Evolutionary conservation across 2,113 vertebrate species (phyloP).

Genomic region (Protomyctophum bolini): DNA sequence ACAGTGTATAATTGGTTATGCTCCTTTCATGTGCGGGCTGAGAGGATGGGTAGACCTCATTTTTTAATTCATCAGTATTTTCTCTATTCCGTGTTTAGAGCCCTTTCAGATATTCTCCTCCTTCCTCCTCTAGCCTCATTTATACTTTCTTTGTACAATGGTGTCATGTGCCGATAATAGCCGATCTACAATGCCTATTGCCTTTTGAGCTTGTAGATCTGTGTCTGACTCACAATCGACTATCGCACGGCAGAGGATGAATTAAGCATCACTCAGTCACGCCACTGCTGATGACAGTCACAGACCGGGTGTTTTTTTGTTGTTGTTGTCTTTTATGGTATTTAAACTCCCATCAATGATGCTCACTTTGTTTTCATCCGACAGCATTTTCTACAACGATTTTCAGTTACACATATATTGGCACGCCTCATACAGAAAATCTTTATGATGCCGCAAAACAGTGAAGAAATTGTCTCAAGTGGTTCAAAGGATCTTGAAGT

Average conservation of each 20-base stretch:
- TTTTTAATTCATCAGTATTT: slow-evolving; percentile 58
- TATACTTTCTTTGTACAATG: no score
- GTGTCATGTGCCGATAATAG: no score
- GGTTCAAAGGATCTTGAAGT: slow-evolving; percentile 75
- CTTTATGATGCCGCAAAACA: slow-evolving; percentile 60
- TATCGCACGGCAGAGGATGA: no score
- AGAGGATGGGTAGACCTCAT: slow-evolving; percentile 40
- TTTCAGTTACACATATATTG: slow-evolving; percentile 55
- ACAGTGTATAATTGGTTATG: slow-evolving; percentile 65
- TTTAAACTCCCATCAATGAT: slow-evolving; percentile 35
- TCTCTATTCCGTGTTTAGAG: slow-evolving; percentile 43
- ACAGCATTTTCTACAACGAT: slow-evolving; percentile 40
- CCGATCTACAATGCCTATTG: no score
- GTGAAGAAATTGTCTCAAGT: slow-evolving; percentile 72
- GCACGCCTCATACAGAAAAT: slow-evolving; percentile 59
- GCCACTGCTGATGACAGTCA: slow-evolving; percentile 41
- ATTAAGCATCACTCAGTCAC: no score
- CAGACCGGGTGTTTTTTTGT: slow-evolving; percentile 21
- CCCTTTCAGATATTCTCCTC: slow-evolving; percentile 32
- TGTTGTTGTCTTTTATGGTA: not conserved
- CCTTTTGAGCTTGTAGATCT: no score
- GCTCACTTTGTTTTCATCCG: slow-evolving; percentile 41
- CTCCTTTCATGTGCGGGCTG: slow-evolving; percentile 48
- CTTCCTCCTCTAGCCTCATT: slow-evolving; percentile 12
- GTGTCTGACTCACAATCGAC: no score